Percentiles rank a stretch among this genome's conserved stretches.
phyloP scores from a whole-genome alignment of 2,797 vertebrate genomes.

The Aldrovandia affinis region DNA sequence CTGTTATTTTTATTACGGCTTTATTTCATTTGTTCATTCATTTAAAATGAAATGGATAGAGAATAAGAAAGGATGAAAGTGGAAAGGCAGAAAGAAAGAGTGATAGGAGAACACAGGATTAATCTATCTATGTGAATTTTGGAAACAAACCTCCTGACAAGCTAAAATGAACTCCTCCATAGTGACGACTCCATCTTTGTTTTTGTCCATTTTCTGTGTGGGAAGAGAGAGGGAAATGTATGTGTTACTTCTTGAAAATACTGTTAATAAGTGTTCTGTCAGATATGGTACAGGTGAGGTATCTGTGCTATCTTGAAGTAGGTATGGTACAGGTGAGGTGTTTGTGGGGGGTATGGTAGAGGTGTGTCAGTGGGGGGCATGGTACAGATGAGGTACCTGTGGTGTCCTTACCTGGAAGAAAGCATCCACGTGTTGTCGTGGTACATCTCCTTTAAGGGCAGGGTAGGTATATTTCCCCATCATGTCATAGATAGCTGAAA shows the following conservation, averaged over 20 bases:
- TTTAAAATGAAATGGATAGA: no score
- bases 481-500: constrained; percentile 98
- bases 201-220: constrained; percentile 97
- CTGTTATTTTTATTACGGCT: no score
- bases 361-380: neutral
- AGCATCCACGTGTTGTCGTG: constrained; percentile 91
- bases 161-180: constrained; percentile 94
- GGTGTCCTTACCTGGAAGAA: constrained; percentile 86
- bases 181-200: constrained; percentile 97
- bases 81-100: neutral
- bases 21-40: no score
- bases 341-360: no score
- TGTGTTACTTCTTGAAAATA: neutral
- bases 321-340: neutral
- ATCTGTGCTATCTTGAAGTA: neutral
- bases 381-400: neutral
- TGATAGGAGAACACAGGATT: neutral
- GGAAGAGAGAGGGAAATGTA: neutral
- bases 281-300: neutral
- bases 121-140: neutral
- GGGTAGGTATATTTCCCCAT: constrained; percentile 98
- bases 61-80: no score
- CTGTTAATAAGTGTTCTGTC: neutral
- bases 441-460: constrained; percentile 90
- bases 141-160: constrained; percentile 87